Evolutionary conservation across 2,113 vertebrate genomes (phyloP), one percentile per base, ranked within the genome.

Genomic region (Cebidichthys violaceus): DNA sequence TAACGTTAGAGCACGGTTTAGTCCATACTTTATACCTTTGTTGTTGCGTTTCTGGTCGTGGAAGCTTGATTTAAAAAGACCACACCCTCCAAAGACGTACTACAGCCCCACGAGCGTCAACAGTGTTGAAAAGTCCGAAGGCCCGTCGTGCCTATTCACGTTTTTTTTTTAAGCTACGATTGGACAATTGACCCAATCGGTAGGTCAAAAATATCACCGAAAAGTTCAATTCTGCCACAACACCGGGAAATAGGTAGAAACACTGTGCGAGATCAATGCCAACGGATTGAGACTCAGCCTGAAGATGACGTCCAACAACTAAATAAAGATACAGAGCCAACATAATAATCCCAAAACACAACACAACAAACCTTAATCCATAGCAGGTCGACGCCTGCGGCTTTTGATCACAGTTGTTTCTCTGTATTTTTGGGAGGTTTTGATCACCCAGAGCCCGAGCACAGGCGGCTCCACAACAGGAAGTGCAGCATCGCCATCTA

Each of bases 401-500:
- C 69, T 41, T 80, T 78, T 70, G 54, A 86, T 81, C 81, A 67
- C 79, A 75, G 11, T 31, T 33, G 14, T 52, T 41, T 87, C 37
- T 87, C 37, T 75, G 60, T 75, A 31, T 74, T 79, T 74, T 87
- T 52, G 27, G 75, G 29, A 78, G 35, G 20, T 33, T 33, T 24
- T 35, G 64, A 74, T 87, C 45, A 47, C 45, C 64, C 50, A 68
- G 57, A 82, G 27, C 66, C 27, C 22, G 14, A 47, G 39, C 29
- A 67, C 20, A 68, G 29, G 45, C 22, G 57, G 68, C 64, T 24
- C 4, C 27, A 9, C 6, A 13, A 43, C 74, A 61, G 64, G 70
- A 90, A 92, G 92, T 82, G 85, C 93, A 88, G 86, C 84, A 90
- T 79, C 89, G 75, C 93, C 93, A 93, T 94, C 93, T 94, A 85